phyloP scores from a whole-genome alignment of 1,140 invertebrate species.

The Scaptomyza hsui region DNA sequence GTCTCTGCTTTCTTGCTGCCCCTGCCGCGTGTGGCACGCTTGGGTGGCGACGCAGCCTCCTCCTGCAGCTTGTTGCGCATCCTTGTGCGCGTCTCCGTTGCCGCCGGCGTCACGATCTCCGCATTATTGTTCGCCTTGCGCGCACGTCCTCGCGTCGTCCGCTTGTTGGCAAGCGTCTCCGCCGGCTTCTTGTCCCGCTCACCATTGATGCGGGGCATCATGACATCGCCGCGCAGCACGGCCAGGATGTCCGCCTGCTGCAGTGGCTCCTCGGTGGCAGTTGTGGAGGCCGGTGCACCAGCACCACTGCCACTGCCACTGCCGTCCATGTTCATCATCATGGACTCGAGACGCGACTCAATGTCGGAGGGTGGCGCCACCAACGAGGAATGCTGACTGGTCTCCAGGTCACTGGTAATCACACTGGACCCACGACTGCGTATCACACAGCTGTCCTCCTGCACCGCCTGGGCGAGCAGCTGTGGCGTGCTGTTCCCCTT shows the following conservation, averaged over 20 bases:
- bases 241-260: slow-evolving; percentile 77
- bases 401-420: slow-evolving; percentile 81
- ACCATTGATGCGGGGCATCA: slow-evolving; percentile 58
- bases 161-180: slow-evolving; percentile 23
- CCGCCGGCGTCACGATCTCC: slow-evolving; percentile 10
- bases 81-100: slow-evolving; percentile 47
- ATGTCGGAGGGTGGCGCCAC: slow-evolving; percentile 83
- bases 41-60: slow-evolving; percentile 28
- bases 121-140: slow-evolving; percentile 36
- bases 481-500: slow-evolving; percentile 80
- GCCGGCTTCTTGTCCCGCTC: slow-evolving; percentile 18
- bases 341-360: slow-evolving; percentile 77
- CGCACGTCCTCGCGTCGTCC: slow-evolving; percentile 53
- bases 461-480: slow-evolving; percentile 64
- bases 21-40: slow-evolving; percentile 58
- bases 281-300: not conserved
- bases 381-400: slow-evolving; percentile 81
- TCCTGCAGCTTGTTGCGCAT: slow-evolving; percentile 42
- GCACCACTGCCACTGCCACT: slow-evolving; percentile 5
- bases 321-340: slow-evolving; percentile 83
- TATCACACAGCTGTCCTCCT: slow-evolving; percentile 81
- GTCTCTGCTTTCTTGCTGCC: not conserved
- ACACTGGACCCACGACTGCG: slow-evolving; percentile 81
- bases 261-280: slow-evolving; percentile 53
- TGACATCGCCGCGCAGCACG: slow-evolving; percentile 69